Percentiles rank a stretch among this genome's conserved stretches.
These are phyloP conservation scores for Helicoverpa armigera DNA, from an alignment of 1,140 invertebrate genomes.

Conservation along the genomic window DNA sequence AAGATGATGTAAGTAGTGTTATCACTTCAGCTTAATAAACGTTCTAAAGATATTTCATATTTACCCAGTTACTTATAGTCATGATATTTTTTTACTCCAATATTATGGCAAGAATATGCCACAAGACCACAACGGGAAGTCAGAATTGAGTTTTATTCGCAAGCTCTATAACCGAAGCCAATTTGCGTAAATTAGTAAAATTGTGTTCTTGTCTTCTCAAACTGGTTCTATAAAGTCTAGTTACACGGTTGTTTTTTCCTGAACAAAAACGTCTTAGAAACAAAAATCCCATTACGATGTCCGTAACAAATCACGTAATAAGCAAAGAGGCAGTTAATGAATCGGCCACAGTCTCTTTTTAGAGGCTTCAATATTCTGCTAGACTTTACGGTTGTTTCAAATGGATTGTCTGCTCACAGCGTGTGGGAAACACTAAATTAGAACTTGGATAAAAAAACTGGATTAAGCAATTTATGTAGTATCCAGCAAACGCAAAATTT, in stretches of 20 bases:
- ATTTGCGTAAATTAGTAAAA: constrained; percentile 4
- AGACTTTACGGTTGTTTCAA: constrained; percentile 55
- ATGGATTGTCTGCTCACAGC: constrained; percentile 60
- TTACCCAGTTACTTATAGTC: no score
- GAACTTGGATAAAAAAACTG: constrained; percentile 41
- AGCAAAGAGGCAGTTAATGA: constrained; percentile 60
- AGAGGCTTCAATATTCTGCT: constrained; percentile 52
- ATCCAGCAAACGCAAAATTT: constrained; percentile 2
- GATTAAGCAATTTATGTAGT: constrained; percentile 42
- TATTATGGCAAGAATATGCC: not conserved
- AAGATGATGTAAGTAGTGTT: no score
- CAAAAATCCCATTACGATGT: constrained; percentile 19
- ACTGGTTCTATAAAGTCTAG: not conserved
- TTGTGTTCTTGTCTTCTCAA: not conserved
- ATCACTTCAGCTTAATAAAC: no score
- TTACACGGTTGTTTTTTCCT: constrained; percentile 20
- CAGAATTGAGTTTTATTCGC: not conserved
- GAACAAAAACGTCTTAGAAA: not conserved
- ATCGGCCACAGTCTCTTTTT: constrained; percentile 58
- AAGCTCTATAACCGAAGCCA: not conserved
- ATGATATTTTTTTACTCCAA: not conserved
- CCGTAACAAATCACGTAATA: constrained; percentile 64
- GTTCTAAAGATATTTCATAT: no score
- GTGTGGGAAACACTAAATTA: constrained; percentile 55
- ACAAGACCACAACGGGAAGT: no score